These are phyloP conservation scores for Chrysotoxum bicinctum DNA, from an alignment of 2,888 invertebrate genomes.

Conservation along the genomic window DNA sequence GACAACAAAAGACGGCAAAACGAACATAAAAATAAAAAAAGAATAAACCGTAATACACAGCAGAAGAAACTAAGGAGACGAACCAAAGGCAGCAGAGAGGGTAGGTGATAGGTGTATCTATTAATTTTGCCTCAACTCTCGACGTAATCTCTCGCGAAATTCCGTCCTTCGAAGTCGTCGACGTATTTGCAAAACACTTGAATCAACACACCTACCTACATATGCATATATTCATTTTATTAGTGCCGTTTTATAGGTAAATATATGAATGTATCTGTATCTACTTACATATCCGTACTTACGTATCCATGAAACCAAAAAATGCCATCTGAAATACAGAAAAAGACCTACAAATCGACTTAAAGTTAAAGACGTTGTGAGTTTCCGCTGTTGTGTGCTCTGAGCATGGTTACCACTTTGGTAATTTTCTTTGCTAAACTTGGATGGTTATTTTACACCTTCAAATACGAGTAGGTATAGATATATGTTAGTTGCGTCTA, in stretches of 20 bases:
- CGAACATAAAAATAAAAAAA: not conserved
- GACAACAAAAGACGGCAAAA: conserved; percentile 22
- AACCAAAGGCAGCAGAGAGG: not conserved
- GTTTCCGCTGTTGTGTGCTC: conserved; percentile 63
- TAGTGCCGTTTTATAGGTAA: not conserved
- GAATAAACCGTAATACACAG: conserved; percentile 4
- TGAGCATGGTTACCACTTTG: not conserved
- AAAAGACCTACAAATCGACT: conserved; percentile 60
- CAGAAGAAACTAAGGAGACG: not conserved
- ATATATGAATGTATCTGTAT: not conserved
- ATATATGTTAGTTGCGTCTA: no score
- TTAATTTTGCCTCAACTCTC: conserved; percentile 41
- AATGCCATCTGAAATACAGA: conserved; percentile 52
- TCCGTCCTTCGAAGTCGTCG: conserved; percentile 64
- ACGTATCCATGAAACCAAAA: conserved; percentile 45
- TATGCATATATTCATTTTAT: not conserved
- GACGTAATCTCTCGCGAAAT: conserved; percentile 69
- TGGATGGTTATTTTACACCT: no score
- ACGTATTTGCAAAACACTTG: conserved; percentile 60
- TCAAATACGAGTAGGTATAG: no score
- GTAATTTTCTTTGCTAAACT: not conserved
- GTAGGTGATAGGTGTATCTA: conserved; percentile 15
- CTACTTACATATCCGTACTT: not conserved
- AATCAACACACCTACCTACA: conserved; percentile 13
- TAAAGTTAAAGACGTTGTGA: conserved; percentile 53